Base-by-base conservation (phyloP, 1,140 invertebrate genomes). In the Rhyzopertha dominica region DNA sequence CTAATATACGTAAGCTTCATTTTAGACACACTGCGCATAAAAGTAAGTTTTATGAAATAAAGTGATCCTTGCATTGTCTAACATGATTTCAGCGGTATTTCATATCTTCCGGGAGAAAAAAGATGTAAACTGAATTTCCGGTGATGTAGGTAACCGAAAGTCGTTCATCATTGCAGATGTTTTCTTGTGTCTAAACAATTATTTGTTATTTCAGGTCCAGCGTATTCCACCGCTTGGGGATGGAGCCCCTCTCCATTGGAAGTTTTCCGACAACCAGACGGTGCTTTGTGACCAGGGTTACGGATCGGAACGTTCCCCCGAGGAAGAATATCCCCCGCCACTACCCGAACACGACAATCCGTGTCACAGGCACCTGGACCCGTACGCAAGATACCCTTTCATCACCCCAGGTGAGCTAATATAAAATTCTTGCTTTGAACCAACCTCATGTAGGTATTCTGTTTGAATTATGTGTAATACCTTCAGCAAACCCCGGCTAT, bases 271-370 rank as follows among this genome's bases (percentile, higher is more conserved):
- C 47, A 61, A 53, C 25, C 62, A 66, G 30, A 65, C 62, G 10
- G 57, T 77, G 20, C 76, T 79, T 17, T 81, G 81, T 62, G 82
- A 86, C 66, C 82, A 85, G 59, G 84, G 84, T 24, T 85, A 87
- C 62, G 82, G 79, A 2, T 85, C 82, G 0, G 82, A 85, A 58
- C 70, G 83, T n/a, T 85, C 82, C 0, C 83, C 81, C 1, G 83
- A 85, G 63, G 83, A 85, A 32, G 82, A 85, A 58, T 79, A 79
- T 66, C 78, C 79, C 2, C 81, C 82, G 1, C 75, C 78, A 25
- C 63, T 81, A 18, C 79, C 80, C 4, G 72, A 73, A 5, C 58
- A 63, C 47, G 53, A 56, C 22, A 58, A 61, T 28, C 59, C 61
- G 42, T 69, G 70, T 22, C 71, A 74, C 49, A 59, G 66, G 43